Evolutionary conservation across 1,140 invertebrate species (phyloP).

Genomic region (Penaeus vannamei): DNA sequence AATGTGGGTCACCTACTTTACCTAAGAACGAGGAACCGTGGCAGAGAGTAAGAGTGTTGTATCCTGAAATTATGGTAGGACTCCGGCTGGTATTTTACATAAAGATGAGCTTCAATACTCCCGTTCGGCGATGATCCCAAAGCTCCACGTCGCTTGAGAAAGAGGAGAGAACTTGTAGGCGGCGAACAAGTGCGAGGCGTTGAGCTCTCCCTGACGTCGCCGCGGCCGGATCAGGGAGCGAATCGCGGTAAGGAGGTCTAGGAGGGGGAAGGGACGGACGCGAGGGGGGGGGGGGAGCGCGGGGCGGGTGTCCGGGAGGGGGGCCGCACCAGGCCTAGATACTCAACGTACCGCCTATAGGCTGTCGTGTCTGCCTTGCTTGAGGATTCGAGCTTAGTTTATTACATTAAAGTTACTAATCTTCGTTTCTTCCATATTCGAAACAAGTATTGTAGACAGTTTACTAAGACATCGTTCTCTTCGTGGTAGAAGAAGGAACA

Average conservation of each 20-base stretch:
- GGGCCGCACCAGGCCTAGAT: conserved; percentile 22
- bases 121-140: too few relatives aligned
- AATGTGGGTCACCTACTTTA: conserved; percentile 52
- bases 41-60: conserved; percentile 44
- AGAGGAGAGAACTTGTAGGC: too few relatives aligned
- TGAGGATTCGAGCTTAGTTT: not conserved
- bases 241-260: conserved; percentile 6
- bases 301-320: not conserved
- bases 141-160: too few relatives aligned
- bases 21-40: conserved; percentile 38
- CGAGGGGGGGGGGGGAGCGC: too few relatives aligned
- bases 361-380: not conserved
- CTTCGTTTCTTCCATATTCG: too few relatives aligned
- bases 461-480: too few relatives aligned
- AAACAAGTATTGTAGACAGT: too few relatives aligned
- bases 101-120: not conserved
- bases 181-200: too few relatives aligned
- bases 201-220: not conserved
- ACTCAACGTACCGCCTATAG: conserved; percentile 35
- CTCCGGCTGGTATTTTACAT: not conserved
- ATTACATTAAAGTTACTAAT: too few relatives aligned
- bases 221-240: conserved; percentile 25
- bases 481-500: too few relatives aligned
- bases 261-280: not conserved
- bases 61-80: not conserved